Conservation (phyloP, 2,888 invertebrate genomes). For the Heteromyza rotundicornis region DNA sequence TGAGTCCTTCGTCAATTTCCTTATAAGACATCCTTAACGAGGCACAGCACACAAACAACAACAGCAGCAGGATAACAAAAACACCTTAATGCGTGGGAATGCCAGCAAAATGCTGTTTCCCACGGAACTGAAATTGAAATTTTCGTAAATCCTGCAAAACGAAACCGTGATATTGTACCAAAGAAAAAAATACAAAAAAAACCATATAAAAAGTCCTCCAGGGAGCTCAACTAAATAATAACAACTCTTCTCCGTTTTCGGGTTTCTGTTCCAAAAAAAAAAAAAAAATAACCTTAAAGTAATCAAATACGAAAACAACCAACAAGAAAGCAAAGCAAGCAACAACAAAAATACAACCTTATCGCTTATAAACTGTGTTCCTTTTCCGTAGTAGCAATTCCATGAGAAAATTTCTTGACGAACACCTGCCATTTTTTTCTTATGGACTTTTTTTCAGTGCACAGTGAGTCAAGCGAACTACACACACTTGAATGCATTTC, state of each 20-base stretch:
- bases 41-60: constrained; percentile 1
- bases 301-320: background rate
- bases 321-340: background rate
- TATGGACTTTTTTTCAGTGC: constrained; percentile 37
- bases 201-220: background rate
- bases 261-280: no score
- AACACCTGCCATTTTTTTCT: constrained; percentile 61
- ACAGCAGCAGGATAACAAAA: constrained; percentile 20
- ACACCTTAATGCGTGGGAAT: constrained; percentile 51
- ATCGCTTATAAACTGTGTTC: background rate
- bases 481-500: constrained; percentile 48
- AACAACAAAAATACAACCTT: background rate
- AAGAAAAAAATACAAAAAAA: background rate
- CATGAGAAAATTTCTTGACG: constrained; percentile 58
- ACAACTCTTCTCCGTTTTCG: background rate
- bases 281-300: background rate
- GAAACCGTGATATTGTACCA: background rate
- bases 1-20: constrained; percentile 1
- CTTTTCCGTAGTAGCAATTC: background rate
- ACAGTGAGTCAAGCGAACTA: constrained; percentile 15
- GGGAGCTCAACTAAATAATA: background rate
- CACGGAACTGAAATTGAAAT: constrained; percentile 43
- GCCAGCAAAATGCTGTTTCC: constrained; percentile 47
- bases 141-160: background rate
- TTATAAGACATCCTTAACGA: constrained; percentile 5